These are phyloP conservation scores for Semnornis frantzii DNA, from an alignment of 2,113 vertebrate species.

Conservation along the genomic window DNA sequence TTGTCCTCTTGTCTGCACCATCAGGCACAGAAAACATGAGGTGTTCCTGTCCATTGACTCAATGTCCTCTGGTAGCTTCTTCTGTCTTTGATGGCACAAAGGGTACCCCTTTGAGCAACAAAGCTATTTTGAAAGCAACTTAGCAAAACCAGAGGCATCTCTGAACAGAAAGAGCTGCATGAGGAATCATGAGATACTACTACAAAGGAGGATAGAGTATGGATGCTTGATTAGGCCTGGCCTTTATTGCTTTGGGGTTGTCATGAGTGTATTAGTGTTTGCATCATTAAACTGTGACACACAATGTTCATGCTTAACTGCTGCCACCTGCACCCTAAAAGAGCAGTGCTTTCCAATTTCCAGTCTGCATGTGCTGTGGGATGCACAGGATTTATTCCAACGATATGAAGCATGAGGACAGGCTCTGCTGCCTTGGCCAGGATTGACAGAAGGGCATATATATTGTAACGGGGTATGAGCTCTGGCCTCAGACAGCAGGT, in stretches of 20 bases:
- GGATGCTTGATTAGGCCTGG: background rate
- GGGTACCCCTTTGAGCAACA: background rate
- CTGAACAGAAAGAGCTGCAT: background rate
- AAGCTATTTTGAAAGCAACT: background rate
- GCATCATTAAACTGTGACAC: background rate
- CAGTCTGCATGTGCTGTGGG: background rate
- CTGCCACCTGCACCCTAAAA: conserved; percentile 6
- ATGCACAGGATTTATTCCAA: background rate
- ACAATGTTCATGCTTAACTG: background rate
- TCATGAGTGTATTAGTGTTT: background rate
- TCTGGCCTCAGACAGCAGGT: background rate
- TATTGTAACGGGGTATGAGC: background rate
- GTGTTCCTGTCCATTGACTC: background rate
- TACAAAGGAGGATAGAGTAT: background rate
- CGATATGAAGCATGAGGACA: background rate
- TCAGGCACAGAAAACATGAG: background rate
- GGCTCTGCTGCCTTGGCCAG: background rate
- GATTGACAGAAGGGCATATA: background rate
- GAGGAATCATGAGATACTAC: background rate
- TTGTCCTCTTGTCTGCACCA: background rate
- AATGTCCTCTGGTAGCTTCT: background rate
- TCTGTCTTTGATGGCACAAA: background rate
- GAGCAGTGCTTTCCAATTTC: background rate
- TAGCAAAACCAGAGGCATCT: background rate
- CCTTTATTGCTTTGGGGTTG: background rate